Evolutionary conservation across 2,888 invertebrate species (phyloP).

Genomic region (Eilema caniola): DNA sequence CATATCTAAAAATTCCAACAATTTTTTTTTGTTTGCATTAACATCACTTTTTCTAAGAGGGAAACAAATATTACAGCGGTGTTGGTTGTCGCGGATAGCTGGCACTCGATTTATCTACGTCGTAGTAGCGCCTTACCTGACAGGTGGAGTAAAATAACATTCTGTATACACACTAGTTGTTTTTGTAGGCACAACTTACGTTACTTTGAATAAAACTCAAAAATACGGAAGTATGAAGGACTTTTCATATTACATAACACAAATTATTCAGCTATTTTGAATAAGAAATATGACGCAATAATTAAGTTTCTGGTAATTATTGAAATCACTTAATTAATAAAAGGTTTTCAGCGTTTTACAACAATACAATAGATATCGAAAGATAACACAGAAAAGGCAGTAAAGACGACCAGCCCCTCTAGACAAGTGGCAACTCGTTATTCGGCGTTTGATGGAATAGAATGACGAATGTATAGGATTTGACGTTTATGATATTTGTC

Average conservation of each 20-base stretch:
- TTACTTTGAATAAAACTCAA: neutral
- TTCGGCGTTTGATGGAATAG: too few species aligned
- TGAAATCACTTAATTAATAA: neutral
- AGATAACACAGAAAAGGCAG: too few species aligned
- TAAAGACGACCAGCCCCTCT: too few species aligned
- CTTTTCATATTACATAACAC: neutral
- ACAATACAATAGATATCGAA: too few species aligned
- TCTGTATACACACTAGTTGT: neutral
- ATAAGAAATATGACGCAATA: neutral
- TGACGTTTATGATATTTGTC: too few species aligned
- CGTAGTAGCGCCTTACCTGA: conserved; percentile 1
- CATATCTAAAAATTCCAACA: neutral
- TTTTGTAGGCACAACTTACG: conserved; percentile 1
- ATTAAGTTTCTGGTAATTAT: neutral
- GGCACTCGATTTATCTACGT: conserved; percentile 18
- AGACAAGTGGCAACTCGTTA: too few species aligned
- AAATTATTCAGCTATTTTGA: neutral
- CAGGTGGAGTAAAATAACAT: conserved; percentile 9
- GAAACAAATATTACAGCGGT: conserved; percentile 10
- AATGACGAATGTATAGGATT: too few species aligned
- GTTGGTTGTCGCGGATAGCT: conserved; percentile 6
- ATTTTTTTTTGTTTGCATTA: neutral
- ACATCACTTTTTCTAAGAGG: conserved; percentile 6
- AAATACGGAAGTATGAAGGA: neutral
- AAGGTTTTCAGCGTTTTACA: neutral